Percentiles rank a stretch among this genome's conserved stretches.
Evolutionary conservation across 2,888 invertebrate genomes (phyloP).

Genomic region (Sesia bembeciformis): DNA sequence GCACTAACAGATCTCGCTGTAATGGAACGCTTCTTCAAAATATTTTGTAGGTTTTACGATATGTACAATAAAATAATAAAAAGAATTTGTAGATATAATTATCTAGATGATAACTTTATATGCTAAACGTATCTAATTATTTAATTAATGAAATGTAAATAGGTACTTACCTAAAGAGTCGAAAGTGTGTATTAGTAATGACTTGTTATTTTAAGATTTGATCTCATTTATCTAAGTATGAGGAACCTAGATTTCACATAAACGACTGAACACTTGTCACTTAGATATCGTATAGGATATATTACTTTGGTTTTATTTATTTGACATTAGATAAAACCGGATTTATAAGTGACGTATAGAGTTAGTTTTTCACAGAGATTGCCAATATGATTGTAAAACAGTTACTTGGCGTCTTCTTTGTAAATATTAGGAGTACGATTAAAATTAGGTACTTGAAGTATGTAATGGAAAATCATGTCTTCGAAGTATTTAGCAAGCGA

Average conservation of each 20-base stretch:
- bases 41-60: neutral
- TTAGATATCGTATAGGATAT: slow-evolving; percentile 14
- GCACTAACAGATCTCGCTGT: slow-evolving; percentile 3
- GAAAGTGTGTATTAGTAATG: neutral
- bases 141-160: slow-evolving; percentile 7
- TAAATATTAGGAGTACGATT: slow-evolving; percentile 7
- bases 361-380: neutral
- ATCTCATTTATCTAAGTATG: slow-evolving; percentile 26
- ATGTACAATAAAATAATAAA: neutral
- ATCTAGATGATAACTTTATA: slow-evolving; percentile 14
- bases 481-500: slow-evolving; percentile 5
- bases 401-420: slow-evolving; percentile 4
- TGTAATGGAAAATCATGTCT: neutral
- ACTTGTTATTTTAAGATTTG: slow-evolving; percentile 9
- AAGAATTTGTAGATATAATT: slow-evolving; percentile 19
- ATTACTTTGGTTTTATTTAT: neutral
- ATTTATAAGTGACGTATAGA: slow-evolving; percentile 4
- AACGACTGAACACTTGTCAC: slow-evolving; percentile 33
- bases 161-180: slow-evolving; percentile 5
- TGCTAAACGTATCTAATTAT: slow-evolving; percentile 10
- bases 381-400: slow-evolving; percentile 5
- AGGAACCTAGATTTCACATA: slow-evolving; percentile 21
- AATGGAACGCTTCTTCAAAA: neutral
- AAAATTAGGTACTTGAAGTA: slow-evolving; percentile 5
- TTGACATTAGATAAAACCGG: slow-evolving; percentile 1